phyloP scores from a whole-genome alignment of 2,113 vertebrate genomes.

The Lichenostomus cassidix region DNA sequence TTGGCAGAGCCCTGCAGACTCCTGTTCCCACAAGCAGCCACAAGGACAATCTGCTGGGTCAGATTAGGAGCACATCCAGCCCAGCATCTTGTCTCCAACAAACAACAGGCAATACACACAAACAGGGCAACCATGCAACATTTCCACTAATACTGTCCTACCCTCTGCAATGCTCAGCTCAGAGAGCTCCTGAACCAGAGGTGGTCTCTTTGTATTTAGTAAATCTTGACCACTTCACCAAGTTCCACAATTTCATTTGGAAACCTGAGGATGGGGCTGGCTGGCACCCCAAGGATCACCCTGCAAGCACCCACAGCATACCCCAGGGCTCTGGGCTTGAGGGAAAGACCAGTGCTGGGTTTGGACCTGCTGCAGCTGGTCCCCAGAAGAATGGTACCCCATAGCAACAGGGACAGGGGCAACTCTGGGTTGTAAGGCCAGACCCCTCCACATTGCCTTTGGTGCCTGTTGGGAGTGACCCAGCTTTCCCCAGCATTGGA shows the following conservation, averaged over 20 bases:
- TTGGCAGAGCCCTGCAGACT: background rate
- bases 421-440: background rate
- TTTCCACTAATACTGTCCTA: background rate
- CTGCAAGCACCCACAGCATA: fast-evolving
- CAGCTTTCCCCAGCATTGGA: fast-evolving
- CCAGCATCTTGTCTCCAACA: fast-evolving
- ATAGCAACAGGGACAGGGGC: background rate
- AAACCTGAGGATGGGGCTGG: background rate
- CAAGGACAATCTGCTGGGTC: too few relatives aligned
- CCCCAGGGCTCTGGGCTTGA: background rate
- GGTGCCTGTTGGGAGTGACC: background rate
- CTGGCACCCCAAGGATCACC: fast-evolving
- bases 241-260: background rate
- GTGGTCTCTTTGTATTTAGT: background rate
- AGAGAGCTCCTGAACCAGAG: background rate
- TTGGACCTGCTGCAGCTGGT: background rate
- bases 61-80: background rate
- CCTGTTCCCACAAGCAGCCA: background rate
- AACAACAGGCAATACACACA: background rate
- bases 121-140: fast-evolving
- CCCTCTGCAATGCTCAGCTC: background rate
- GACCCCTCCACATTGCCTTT: fast-evolving
- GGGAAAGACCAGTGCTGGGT: background rate
- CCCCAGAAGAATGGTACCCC: background rate
- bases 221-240: background rate